A percentile compares a stretch with the other conserved stretches of the same genome.
Conservation (phyloP, 2,113 vertebrate species). For the Isurus oxyrinchus region DNA sequence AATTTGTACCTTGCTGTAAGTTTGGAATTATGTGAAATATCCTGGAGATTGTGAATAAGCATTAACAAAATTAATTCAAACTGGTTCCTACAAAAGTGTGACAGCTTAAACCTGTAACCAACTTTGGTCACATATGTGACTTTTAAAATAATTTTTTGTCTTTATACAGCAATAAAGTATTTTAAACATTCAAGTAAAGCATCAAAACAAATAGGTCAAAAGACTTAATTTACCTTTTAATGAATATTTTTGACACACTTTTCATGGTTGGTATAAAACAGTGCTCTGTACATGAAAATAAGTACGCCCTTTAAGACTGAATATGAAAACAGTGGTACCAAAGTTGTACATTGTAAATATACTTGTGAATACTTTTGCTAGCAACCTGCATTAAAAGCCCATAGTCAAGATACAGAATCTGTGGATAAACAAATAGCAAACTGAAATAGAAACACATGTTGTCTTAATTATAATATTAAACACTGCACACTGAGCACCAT, state of each 20-base stretch:
- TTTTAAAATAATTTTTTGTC: not conserved
- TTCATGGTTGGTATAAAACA: constrained; percentile 33
- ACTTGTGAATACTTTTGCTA: constrained; percentile 33
- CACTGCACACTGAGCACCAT: constrained; percentile 32
- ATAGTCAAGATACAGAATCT: constrained; percentile 15
- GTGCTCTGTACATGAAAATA: constrained; percentile 31
- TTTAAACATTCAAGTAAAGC: not conserved
- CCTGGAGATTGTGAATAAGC: not conserved
- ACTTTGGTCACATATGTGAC: not conserved
- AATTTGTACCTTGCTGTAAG: not conserved
- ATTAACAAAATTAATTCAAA: not conserved
- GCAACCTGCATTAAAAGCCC: constrained; percentile 25
- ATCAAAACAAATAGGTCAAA: not conserved
- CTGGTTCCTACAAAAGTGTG: not conserved
- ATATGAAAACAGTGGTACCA: constrained; percentile 25
- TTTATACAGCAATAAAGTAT: not conserved
- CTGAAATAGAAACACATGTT: not conserved
- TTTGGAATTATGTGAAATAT: not conserved
- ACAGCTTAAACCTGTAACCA: not conserved
- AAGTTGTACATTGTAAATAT: constrained; percentile 24
- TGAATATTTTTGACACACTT: constrained; percentile 29
- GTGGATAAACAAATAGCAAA: constrained; percentile 29
- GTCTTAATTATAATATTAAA: constrained; percentile 21
- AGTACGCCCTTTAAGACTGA: constrained; percentile 14
- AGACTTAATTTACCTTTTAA: constrained; percentile 36